phyloP scores from a whole-genome alignment of 2,797 vertebrate genomes.

The Glyptemys insculpta region DNA sequence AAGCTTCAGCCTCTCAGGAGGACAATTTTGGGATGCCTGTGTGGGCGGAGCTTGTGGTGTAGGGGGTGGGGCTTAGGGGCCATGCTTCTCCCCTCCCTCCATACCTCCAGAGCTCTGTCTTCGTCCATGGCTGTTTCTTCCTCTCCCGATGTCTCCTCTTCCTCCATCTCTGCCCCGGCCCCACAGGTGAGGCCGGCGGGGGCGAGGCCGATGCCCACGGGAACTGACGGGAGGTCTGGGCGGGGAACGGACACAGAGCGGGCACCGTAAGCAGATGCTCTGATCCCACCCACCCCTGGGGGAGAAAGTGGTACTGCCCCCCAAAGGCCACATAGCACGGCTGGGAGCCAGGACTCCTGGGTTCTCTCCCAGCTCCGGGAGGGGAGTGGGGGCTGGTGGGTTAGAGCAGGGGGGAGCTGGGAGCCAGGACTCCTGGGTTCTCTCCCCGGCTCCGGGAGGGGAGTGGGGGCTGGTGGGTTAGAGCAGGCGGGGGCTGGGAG shows the following conservation, averaged over 20 bases:
- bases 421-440: no score
- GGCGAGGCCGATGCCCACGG: constrained; percentile 84
- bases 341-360: background rate
- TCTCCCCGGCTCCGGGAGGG: no score
- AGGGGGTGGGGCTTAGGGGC: background rate
- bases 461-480: no score
- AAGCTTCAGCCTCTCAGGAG: background rate
- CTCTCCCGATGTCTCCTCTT: constrained; percentile 41
- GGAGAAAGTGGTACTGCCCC: background rate
- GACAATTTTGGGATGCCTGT: no score
- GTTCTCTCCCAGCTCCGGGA: no score
- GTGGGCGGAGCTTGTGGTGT: background rate
- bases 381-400: no score
- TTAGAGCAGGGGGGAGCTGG: no score
- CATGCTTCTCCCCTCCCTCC: background rate
- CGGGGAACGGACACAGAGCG: background rate
- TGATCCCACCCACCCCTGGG: background rate
- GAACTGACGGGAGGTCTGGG: constrained; percentile 65
- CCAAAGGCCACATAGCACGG: no score
- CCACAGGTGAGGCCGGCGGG: constrained; percentile 83
- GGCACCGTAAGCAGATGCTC: background rate
- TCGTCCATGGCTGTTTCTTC: constrained; percentile 81
- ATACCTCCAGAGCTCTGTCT: constrained; percentile 83
- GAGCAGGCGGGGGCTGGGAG: no score
- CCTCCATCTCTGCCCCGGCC: constrained; percentile 62